Evolutionary conservation across 2,888 invertebrate genomes (phyloP), one percentile per base, ranked within the genome.

Genomic region (Notocelia uddmanniana): DNA sequence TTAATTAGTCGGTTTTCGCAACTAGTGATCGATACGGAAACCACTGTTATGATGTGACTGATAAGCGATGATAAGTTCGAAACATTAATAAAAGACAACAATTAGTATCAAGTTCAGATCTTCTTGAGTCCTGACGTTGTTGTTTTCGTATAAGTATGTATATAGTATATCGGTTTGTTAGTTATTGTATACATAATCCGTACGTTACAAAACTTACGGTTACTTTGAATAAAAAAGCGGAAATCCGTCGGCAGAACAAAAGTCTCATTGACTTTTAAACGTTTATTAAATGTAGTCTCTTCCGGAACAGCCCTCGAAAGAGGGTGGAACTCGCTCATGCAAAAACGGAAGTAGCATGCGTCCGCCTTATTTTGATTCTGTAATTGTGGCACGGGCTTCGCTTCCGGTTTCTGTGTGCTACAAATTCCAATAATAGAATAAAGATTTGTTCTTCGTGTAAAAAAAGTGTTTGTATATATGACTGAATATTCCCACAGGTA

Each of bases 331-430:
- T 83, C 87, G 84, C 84, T 89, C 81, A 81, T 79, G 84, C 86
- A 81, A 91, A 91, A 92, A 88, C 93, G 93, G 93, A 93, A 93
- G 92, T 92, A 89, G 84, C 90, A 90, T 89, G 84, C 92, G 90
- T 86, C 85, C 85, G 88, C 89, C 87, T 89, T 88, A 86, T 86
- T 85, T 84, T 82, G 78, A 79, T 83, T 83, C 83, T 85, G 83
- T 89, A 91, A 91, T 91, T 88, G 89, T 87, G 85, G 91, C 91
- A 91, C 92, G 93, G 88, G 88, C 86, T 87, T 79, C 80, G 83
- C 83, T 92, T 93, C 92, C 93, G 92, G 84, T 83, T 87, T 85
- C 78, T 83, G 79, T 81, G 77, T 80, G 78, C 55, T n/a, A n/a
- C n/a, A n/a, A n/a, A n/a, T n/a, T 59, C 69, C 69, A 58, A 21